These are phyloP conservation scores for Fratercula arctica DNA, from an alignment of 2,797 vertebrate genomes.

Conservation along the genomic window DNA sequence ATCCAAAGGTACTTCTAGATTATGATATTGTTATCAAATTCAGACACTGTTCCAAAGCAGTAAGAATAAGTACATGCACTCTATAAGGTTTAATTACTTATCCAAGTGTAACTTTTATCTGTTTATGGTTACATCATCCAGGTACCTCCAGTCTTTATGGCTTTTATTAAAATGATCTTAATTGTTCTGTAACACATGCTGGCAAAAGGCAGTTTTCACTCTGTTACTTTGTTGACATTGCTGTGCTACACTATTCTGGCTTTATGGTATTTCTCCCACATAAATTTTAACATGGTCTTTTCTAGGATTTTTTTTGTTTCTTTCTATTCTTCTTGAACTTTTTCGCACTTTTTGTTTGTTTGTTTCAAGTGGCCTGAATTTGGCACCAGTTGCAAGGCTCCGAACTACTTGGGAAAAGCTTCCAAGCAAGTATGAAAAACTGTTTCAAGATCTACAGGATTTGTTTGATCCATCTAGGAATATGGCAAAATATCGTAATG, in stretches of 20 bases:
- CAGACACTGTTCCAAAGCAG: neutral
- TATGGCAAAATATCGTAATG: constrained; percentile 98
- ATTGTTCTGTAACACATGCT: neutral
- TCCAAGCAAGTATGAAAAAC: constrained; percentile 97
- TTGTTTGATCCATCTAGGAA: constrained; percentile 98
- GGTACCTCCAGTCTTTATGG: neutral
- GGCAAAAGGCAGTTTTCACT: neutral
- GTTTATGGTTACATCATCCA: neutral
- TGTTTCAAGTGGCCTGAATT: constrained; percentile 88
- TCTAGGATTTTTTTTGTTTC: neutral
- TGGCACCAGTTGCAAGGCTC: constrained; percentile 95
- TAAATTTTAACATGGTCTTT: neutral
- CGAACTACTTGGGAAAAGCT: constrained; percentile 98
- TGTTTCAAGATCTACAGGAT: constrained; percentile 98
- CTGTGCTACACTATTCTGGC: neutral
- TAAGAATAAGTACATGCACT: neutral
- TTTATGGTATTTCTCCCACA: neutral
- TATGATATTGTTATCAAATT: neutral
- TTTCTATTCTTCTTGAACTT: neutral
- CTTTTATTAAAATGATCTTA: neutral
- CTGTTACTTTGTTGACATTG: neutral
- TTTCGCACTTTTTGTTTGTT: neutral
- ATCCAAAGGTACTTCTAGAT: neutral
- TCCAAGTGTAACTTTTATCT: neutral
- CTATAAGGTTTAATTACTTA: neutral